Conservation (phyloP, 2,797 vertebrate genomes). For the Neostethus bicornis region DNA sequence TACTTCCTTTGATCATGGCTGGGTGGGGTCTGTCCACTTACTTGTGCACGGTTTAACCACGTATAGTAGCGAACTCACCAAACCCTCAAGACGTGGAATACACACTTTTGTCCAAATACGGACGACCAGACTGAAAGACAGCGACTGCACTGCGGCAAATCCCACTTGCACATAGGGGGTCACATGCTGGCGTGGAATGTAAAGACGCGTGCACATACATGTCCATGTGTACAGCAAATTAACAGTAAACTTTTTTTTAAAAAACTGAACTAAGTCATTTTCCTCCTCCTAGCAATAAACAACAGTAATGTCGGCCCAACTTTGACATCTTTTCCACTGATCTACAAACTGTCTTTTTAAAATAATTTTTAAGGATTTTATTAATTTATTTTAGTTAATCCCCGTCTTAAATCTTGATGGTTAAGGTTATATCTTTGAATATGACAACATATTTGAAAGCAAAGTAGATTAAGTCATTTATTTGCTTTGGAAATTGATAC, state of each 20-base stretch:
- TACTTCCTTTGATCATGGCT: constrained; percentile 74
- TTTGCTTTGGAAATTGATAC: no score
- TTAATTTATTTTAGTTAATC: no score
- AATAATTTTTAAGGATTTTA: background rate
- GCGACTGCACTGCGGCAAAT: background rate
- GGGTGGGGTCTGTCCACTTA: constrained; percentile 73
- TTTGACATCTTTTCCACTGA: background rate
- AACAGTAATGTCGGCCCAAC: background rate
- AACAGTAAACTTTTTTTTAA: no score
- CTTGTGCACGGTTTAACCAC: constrained; percentile 50
- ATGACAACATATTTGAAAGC: background rate
- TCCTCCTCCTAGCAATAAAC: background rate
- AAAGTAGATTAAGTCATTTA: background rate
- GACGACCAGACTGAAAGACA: constrained; percentile 23
- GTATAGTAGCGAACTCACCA: constrained; percentile 24
- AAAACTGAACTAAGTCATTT: background rate
- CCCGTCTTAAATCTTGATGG: no score
- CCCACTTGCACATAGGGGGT: background rate
- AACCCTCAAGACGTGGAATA: constrained; percentile 10
- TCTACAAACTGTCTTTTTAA: no score
- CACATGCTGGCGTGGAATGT: background rate
- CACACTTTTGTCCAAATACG: constrained; percentile 9
- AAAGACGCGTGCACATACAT: background rate
- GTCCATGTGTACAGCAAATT: no score
- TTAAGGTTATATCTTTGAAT: background rate